These are phyloP conservation scores for Lingula anatina DNA, from an alignment of 2,888 invertebrate genomes.

Conservation along the genomic window DNA sequence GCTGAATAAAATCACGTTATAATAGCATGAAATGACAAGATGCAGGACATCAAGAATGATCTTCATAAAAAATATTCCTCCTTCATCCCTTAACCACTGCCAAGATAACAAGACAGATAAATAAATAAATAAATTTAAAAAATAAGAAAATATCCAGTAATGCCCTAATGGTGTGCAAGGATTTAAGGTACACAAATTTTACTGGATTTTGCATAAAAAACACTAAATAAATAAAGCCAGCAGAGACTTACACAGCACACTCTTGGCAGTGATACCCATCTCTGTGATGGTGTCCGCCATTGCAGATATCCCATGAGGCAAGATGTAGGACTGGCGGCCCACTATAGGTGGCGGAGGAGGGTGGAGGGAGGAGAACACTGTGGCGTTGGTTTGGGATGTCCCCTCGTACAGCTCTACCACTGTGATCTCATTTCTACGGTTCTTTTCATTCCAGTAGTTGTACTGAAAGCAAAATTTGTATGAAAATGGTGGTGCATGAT, in stretches of 20 bases:
- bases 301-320: slow-evolving; percentile 72
- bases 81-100: neutral
- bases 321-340: slow-evolving; percentile 81
- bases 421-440: slow-evolving; percentile 84
- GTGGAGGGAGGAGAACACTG: slow-evolving; percentile 79
- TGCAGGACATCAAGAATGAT: too few relatives aligned
- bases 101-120: neutral
- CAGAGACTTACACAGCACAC: slow-evolving; percentile 65
- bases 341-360: slow-evolving; percentile 63
- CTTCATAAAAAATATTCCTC: neutral
- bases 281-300: slow-evolving; percentile 87
- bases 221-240: too few relatives aligned
- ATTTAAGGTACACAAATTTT: too few relatives aligned
- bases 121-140: neutral
- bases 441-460: slow-evolving; percentile 88
- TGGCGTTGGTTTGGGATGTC: slow-evolving; percentile 72
- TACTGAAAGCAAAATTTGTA: slow-evolving; percentile 56
- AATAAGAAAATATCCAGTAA: too few relatives aligned
- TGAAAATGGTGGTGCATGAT: neutral
- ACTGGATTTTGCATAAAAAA: too few relatives aligned
- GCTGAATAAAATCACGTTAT: too few relatives aligned
- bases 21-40: too few relatives aligned
- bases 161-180: too few relatives aligned
- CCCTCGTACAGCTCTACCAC: slow-evolving; percentile 95
- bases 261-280: slow-evolving; percentile 83